Conservation (phyloP, 1,140 invertebrate genomes). For the Papilio helenus region DNA sequence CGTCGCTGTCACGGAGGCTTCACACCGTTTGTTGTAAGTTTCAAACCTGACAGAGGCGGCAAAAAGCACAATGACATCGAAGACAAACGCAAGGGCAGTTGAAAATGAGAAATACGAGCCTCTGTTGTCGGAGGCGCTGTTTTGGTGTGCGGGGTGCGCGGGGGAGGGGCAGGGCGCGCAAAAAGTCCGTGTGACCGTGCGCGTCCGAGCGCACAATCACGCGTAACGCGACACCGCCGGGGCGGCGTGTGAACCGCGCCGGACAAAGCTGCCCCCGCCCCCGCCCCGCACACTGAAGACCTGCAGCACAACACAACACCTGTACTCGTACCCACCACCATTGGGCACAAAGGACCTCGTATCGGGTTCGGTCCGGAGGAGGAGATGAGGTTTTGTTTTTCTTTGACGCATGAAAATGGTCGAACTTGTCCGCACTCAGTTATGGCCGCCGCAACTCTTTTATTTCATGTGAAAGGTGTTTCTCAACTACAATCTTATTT, state of each 20-base stretch:
- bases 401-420: background rate
- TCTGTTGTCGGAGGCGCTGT: background rate
- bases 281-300: background rate
- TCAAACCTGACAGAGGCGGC: background rate
- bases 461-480: background rate
- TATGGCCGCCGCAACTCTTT: background rate
- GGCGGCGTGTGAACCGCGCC: slow-evolving; percentile 5
- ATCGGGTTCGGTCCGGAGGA: background rate
- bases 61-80: background rate
- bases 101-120: slow-evolving; percentile 23
- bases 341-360: background rate
- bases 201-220: slow-evolving; percentile 28
- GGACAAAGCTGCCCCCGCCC: slow-evolving; percentile 4
- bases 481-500: background rate
- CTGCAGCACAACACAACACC: background rate
- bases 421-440: background rate
- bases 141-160: background rate
- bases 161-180: background rate
- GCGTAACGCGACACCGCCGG: slow-evolving; percentile 39
- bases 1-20: background rate
- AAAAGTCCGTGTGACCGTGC: slow-evolving; percentile 30
- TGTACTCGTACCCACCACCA: background rate
- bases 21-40: background rate
- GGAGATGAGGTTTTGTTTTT: background rate
- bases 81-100: background rate